These are phyloP conservation scores for Lepus oiostolus DNA, from an alignment of 2,797 vertebrate species.

Conservation along the genomic window DNA sequence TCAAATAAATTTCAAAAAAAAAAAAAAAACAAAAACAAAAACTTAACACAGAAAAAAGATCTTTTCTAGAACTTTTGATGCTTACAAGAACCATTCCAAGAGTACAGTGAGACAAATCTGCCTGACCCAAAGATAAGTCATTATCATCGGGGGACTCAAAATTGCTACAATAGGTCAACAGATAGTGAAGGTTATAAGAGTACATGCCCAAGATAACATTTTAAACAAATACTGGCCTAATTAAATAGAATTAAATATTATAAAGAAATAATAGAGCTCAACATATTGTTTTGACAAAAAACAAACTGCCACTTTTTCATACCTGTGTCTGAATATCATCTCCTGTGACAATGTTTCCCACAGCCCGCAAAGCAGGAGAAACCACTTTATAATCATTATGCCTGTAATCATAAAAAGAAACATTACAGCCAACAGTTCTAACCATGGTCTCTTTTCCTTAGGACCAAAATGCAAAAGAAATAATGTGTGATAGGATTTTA, in stretches of 20 bases:
- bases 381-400: conserved; percentile 93
- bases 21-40: too few relatives aligned
- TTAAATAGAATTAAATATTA: conserved; percentile 33
- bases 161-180: conserved; percentile 43
- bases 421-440: conserved; percentile 53
- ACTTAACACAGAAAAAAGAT: background rate
- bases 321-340: conserved; percentile 93
- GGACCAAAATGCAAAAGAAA: conserved; percentile 45
- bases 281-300: background rate
- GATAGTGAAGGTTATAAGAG: background rate
- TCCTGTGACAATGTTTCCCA: conserved; percentile 92
- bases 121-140: background rate
- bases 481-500: background rate
- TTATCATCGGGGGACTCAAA: background rate
- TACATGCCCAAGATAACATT: background rate
- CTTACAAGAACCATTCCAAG: conserved; percentile 44
- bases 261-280: conserved; percentile 24
- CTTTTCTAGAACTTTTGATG: background rate
- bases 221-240: background rate
- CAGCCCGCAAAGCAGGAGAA: conserved; percentile 91
- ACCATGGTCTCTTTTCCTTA: conserved; percentile 9
- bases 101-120: background rate
- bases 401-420: conserved; percentile 86
- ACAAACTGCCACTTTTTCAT: conserved; percentile 57
- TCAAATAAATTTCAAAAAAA: too few relatives aligned